These are phyloP conservation scores for Eumaeus atala DNA, from an alignment of 1,140 invertebrate species.

Conservation along the genomic window DNA sequence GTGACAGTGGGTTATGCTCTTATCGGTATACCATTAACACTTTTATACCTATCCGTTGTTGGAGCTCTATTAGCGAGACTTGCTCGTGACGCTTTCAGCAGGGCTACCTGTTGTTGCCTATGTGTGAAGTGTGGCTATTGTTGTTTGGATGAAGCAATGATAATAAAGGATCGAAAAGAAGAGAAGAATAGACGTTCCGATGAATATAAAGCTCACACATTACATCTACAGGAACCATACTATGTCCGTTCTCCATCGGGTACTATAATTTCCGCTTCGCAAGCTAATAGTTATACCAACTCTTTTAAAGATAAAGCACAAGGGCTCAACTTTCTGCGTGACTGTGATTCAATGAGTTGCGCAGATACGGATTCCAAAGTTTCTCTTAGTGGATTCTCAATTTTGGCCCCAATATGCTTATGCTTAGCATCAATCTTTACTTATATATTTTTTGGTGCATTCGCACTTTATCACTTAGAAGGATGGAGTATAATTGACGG, in stretches of 20 bases:
- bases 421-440: conserved; percentile 86
- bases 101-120: conserved; percentile 86
- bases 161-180: conserved; percentile 86
- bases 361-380: conserved; percentile 82
- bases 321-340: conserved; percentile 62
- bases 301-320: conserved; percentile 74
- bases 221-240: conserved; percentile 85
- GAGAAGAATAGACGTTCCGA: conserved; percentile 85
- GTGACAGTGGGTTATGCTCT: conserved; percentile 92
- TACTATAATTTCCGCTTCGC: conserved; percentile 70
- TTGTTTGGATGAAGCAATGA: conserved; percentile 87
- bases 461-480: conserved; percentile 89
- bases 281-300: conserved; percentile 73
- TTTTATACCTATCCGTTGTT: conserved; percentile 90
- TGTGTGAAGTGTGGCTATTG: conserved; percentile 90
- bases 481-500: conserved; percentile 91
- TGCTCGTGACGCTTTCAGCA: conserved; percentile 90
- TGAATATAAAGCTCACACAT: conserved; percentile 80
- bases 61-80: conserved; percentile 88
- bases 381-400: conserved; percentile 83
- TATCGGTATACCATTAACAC: conserved; percentile 92
- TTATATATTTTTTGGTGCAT: conserved; percentile 91
- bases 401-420: conserved; percentile 83
- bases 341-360: conserved; percentile 81
- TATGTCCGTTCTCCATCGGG: conserved; percentile 83